Evolutionary conservation across 35 echinoderm and acorn worm species (phyloP), one percentile per base, ranked within the genome.

Genomic region (Stichopus chloronotus): DNA sequence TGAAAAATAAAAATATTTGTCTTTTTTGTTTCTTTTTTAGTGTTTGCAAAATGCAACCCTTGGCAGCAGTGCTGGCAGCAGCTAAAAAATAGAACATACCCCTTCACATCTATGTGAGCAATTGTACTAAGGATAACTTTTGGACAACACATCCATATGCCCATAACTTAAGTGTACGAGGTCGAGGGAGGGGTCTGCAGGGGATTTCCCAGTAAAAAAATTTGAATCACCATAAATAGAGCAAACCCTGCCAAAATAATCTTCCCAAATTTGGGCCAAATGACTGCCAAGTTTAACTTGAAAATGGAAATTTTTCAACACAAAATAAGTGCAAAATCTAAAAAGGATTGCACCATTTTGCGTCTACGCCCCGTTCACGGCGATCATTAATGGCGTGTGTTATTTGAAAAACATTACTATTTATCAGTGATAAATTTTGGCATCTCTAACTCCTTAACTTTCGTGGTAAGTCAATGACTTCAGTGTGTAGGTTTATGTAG

Each of bases 311-410:
- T 63, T 63, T 4, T 2, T 63, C 59, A 63, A 63, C 59, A 63
- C n/a, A 43, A 80, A 80, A 20, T 80, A 80, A 80, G 78, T 80
- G 78, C 78, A 80, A 80, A 80, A 80, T 80, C 20, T 80, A 21
- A 80, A 80, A 80, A 80, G 25, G 8, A 80, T 80, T 80, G 78
- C 78, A 80, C 25, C 10, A 80, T 80, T 80, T 80, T 80, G 78
- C 78, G 25, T 22, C 78, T 80, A 80, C 4, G 25, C 78, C 78
- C 13, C 22, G 1, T 80, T 22, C 78, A 76, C 72, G 7, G 13
- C 72, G 9, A 76, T 76, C 72, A 76, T 0, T 76, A 24, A 24
- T 24, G 13, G 63, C 63, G 63, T 71, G 63, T n/a, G 4, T 71
- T 4, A 71, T 71, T 71, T 71, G 63, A 71, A 71, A 71, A 71